phyloP scores from a whole-genome alignment of 1,140 invertebrate species.

The Nautilus pompilius region DNA sequence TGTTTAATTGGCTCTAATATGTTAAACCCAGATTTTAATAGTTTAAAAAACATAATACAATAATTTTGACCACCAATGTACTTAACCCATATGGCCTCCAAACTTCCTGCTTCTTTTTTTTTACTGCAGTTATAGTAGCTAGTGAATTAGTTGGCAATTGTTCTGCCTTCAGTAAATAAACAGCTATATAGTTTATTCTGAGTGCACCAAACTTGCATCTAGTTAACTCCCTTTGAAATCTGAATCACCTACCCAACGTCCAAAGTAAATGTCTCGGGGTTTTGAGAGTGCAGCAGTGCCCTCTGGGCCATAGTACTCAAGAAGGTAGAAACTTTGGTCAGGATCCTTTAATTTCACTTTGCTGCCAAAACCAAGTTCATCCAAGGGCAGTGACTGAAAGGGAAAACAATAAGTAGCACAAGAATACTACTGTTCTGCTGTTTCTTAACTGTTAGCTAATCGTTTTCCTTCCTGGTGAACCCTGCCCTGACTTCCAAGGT shows the following conservation, averaged over 20 bases:
- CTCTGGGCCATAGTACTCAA: conserved; percentile 84
- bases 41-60: no score
- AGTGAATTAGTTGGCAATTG: not conserved
- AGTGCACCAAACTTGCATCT: conserved; percentile 1
- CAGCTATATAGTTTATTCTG: conserved; percentile 5
- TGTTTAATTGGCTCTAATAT: no score
- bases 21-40: no score
- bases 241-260: conserved; percentile 70
- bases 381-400: conserved; percentile 65
- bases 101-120: not conserved
- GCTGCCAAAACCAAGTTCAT: conserved; percentile 76
- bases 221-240: conserved; percentile 13
- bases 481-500: not conserved
- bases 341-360: conserved; percentile 79
- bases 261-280: conserved; percentile 78
- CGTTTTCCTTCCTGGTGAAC: not conserved
- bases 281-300: conserved; percentile 58
- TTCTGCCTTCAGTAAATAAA: not conserved
- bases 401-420: conserved; percentile 13
- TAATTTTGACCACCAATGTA: no score
- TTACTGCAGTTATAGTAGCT: not conserved
- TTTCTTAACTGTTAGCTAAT: not conserved
- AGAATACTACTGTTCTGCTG: not conserved
- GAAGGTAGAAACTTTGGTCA: conserved; percentile 72
- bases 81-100: no score